phyloP scores from a whole-genome alignment of 2,113 vertebrate species.

The Glareola pratincola region DNA sequence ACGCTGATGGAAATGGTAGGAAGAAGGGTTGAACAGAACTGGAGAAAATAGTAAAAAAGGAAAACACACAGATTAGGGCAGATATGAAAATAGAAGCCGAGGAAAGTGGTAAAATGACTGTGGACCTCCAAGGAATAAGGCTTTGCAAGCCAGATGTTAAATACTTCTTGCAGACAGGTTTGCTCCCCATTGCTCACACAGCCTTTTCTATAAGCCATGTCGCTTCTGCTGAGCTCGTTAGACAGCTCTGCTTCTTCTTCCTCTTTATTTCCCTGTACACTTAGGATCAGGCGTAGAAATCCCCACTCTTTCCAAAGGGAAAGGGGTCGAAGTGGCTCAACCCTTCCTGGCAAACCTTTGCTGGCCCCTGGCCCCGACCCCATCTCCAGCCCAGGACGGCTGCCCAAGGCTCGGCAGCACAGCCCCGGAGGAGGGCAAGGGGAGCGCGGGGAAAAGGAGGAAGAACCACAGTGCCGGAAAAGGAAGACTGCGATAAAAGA shows the following conservation, averaged over 20 bases:
- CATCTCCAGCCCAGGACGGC: background rate
- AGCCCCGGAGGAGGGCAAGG: background rate
- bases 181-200: accelerated
- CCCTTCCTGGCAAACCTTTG: background rate
- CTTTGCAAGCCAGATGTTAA: background rate
- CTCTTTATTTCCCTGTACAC: background rate
- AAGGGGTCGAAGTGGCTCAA: accelerated
- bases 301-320: background rate
- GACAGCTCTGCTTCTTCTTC: background rate
- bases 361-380: background rate
- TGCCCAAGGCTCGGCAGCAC: background rate
- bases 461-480: background rate
- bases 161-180: background rate
- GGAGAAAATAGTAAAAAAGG: background rate
- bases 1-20: background rate
- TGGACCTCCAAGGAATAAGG: background rate
- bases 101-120: background rate
- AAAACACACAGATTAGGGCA: background rate
- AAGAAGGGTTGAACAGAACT: background rate
- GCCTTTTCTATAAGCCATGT: background rate
- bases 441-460: background rate
- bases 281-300: background rate
- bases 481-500: background rate
- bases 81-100: background rate
- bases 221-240: background rate